Base-by-base conservation (phyloP, 2,113 vertebrate species). In the Sporophila hypoxantha region DNA sequence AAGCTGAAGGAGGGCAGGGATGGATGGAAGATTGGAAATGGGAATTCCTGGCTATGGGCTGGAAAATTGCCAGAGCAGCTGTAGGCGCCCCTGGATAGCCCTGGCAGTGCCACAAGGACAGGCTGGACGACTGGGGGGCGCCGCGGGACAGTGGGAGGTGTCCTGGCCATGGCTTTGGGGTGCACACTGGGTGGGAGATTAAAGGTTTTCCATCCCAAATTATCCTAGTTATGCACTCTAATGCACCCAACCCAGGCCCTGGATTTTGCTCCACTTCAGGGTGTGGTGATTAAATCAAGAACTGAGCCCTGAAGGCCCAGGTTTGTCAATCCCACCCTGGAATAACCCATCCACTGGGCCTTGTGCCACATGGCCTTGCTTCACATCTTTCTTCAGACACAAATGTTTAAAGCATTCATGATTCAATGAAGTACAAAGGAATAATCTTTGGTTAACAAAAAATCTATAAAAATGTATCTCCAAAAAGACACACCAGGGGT, bases 361-460 rank as follows among this genome's bases (percentile, higher is more conserved):
- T 22, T 0, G 4, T 7, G 14, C 52, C 36, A 4, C 22, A n/a
- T 60, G 0, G n/a, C n/a, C 25, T 69, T 37, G 47, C 37, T 32
- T 57, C 8, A 46, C 30, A 29, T 52, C 18, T 29, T 82, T 8
- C 25, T 56, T 46, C 29, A 25, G 52, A 22, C 10, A 8, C 23
- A 9, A 5, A 21, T n/a, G n/a, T 56, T 41, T 0, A 26, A 46
- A 70, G 14, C 11, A 1, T 65, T 32, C 41, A n/a, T 14, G 7
- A 19, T 60, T 15, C 21, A n/a, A n/a, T n/a, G n/a, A n/a, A 56
- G 21, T 11, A 56, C 41, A 70, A 82, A 65, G 6, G 6, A 70
- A 32, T 27, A 47, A 32, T 49, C 18, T 44, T 42, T 29, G 17
- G 27, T 39, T 32, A 17, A 52, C 12, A 53, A 29, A 29, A 53